These are phyloP conservation scores for Oreochromis aureus DNA, from an alignment of 2,113 vertebrate genomes.

Conservation along the genomic window DNA sequence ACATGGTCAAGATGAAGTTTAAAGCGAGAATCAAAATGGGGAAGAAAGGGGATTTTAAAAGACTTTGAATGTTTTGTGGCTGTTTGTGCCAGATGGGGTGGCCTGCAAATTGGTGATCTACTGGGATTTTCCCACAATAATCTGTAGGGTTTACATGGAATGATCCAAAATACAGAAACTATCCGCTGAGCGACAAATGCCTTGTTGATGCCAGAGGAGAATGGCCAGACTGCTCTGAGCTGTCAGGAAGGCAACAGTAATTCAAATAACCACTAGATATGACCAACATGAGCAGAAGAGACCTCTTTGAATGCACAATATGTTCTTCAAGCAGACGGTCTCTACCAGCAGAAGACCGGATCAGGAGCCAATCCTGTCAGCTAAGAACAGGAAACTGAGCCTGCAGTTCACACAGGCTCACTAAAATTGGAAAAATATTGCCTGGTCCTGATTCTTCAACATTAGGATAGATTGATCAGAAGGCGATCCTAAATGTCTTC, in stretches of 20 bases:
- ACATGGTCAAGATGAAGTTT: neutral
- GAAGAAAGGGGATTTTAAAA: neutral
- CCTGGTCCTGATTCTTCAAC: neutral
- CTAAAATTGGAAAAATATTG: neutral
- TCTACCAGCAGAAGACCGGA: neutral
- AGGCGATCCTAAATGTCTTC: neutral
- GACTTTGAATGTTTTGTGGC: neutral
- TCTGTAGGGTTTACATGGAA: neutral
- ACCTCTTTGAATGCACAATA: neutral
- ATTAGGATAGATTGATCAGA: neutral
- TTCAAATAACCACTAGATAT: neutral
- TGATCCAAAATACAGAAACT: neutral
- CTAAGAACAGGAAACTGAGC: neutral
- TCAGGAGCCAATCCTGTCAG: neutral
- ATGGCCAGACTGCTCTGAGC: neutral
- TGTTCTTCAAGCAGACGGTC: neutral
- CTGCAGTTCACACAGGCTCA: neutral
- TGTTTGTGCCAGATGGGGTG: neutral
- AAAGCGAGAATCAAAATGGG: neutral
- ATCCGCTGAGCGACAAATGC: neutral
- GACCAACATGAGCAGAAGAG: neutral
- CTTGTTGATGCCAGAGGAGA: neutral
- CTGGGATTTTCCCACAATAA: neutral
- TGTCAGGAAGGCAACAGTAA: neutral
- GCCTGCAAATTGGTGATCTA: neutral